Evolutionary conservation across 2,113 vertebrate species (phyloP).

Genomic region (Girardinichthys multiradiatus): DNA sequence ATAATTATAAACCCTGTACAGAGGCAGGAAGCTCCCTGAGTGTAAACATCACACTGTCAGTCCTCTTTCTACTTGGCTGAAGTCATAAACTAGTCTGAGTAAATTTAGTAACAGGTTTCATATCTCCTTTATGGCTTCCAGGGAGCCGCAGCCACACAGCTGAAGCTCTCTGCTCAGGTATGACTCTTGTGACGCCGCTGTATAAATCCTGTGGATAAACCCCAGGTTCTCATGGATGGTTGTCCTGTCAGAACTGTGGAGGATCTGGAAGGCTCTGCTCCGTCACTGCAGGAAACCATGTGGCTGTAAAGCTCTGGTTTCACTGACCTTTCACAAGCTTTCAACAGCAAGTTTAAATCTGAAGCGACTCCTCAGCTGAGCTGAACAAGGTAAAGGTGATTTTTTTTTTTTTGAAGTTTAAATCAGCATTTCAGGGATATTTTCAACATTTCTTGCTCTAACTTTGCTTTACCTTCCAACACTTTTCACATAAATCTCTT

Average conservation of each 20-base stretch:
- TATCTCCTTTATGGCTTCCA: background rate
- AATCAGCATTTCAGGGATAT: too few relatives aligned
- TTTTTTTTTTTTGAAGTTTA: too few relatives aligned
- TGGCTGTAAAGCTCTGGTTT: constrained; percentile 30
- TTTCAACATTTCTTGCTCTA: too few relatives aligned
- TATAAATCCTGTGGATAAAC: background rate
- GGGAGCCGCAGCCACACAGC: constrained; percentile 1
- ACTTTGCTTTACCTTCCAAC: too few relatives aligned
- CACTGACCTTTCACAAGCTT: background rate
- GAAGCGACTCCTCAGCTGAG: constrained; percentile 4
- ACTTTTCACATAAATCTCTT: background rate
- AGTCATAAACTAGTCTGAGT: constrained; percentile 8
- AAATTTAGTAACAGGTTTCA: constrained; percentile 63
- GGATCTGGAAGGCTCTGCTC: background rate
- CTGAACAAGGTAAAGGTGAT: background rate
- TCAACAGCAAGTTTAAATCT: constrained; percentile 13
- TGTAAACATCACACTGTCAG: too few relatives aligned
- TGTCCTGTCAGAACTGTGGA: background rate
- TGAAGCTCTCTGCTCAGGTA: background rate
- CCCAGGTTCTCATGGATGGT: background rate
- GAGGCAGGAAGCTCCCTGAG: too few relatives aligned
- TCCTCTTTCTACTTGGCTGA: background rate
- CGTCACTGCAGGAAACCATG: background rate
- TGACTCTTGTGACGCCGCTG: background rate
- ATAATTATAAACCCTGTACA: too few relatives aligned